Percentiles rank a stretch among this genome's conserved stretches.
These are phyloP conservation scores for Drosophila pseudoobscura DNA, from an alignment of 1,140 invertebrate species.

Conservation along the genomic window DNA sequence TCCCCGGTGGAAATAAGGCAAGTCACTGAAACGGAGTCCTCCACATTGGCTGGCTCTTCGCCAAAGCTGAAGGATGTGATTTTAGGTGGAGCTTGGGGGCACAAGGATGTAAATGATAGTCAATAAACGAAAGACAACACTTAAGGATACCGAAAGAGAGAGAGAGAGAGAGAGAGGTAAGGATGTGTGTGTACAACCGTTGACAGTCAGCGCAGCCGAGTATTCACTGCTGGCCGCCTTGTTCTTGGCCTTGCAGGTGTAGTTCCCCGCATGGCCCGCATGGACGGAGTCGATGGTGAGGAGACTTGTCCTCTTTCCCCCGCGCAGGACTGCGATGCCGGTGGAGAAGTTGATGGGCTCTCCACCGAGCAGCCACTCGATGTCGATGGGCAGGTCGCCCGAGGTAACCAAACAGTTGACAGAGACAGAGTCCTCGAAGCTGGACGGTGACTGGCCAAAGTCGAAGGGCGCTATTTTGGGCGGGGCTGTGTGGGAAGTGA, in stretches of 20 bases:
- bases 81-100: constrained; percentile 59
- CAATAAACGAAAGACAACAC: not conserved
- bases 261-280: constrained; percentile 88
- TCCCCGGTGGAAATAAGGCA: constrained; percentile 91
- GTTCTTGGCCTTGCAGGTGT: constrained; percentile 89
- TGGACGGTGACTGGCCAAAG: constrained; percentile 86
- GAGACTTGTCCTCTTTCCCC: constrained; percentile 86
- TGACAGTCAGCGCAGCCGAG: constrained; percentile 88
- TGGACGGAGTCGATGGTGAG: constrained; percentile 90
- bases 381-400: constrained; percentile 91
- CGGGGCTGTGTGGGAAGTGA: constrained; percentile 76
- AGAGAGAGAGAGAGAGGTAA: too few relatives aligned
- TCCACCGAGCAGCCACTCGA: constrained; percentile 90
- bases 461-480: constrained; percentile 89
- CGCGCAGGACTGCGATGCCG: constrained; percentile 70
- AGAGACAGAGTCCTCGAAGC: constrained; percentile 88
- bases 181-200: constrained; percentile 85
- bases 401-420: constrained; percentile 92
- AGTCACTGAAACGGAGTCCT: constrained; percentile 89
- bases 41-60: constrained; percentile 87
- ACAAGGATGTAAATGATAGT: constrained; percentile 11
- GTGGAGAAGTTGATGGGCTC: constrained; percentile 74
- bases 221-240: constrained; percentile 88
- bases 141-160: not conserved
- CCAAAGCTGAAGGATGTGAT: constrained; percentile 85